These are phyloP conservation scores for Trachelus troglodyta DNA, from an alignment of 2,888 invertebrate genomes.

Conservation along the genomic window DNA sequence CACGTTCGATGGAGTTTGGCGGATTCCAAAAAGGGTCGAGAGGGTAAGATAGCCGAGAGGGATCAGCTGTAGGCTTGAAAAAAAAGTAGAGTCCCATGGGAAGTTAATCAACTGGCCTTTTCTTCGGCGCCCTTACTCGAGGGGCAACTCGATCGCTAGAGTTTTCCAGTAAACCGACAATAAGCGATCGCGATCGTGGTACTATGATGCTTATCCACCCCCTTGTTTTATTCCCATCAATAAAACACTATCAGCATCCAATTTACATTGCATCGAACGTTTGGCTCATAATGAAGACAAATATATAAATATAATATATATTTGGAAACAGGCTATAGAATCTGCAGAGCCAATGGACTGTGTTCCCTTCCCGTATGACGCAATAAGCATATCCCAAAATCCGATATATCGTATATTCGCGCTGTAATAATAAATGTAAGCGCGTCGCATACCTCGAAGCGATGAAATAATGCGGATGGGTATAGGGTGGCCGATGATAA, in stretches of 20 bases:
- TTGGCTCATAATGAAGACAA: neutral
- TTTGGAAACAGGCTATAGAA: neutral
- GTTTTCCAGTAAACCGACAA: neutral
- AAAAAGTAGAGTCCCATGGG: constrained; percentile 61
- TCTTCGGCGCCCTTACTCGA: constrained; percentile 48
- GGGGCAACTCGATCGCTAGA: constrained; percentile 38
- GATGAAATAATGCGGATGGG: constrained; percentile 36
- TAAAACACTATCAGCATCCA: neutral
- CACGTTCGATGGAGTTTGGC: constrained; percentile 54
- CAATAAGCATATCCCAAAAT: neutral
- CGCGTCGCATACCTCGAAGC: constrained; percentile 35
- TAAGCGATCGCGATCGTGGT: neutral
- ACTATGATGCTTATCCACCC: neutral
- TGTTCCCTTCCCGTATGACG: neutral
- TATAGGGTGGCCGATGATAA: neutral
- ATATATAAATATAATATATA: neutral
- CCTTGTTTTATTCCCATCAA: neutral
- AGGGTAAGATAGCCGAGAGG: constrained; percentile 56
- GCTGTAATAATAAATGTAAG: constrained; percentile 41
- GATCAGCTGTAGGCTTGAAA: constrained; percentile 62
- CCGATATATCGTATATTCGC: constrained; percentile 4
- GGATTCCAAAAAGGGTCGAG: constrained; percentile 33
- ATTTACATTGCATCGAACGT: neutral
- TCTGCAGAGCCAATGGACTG: neutral
- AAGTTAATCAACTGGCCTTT: constrained; percentile 65